Conservation (phyloP, 2,888 invertebrate genomes). For the Drosophila macrospina region DNA sequence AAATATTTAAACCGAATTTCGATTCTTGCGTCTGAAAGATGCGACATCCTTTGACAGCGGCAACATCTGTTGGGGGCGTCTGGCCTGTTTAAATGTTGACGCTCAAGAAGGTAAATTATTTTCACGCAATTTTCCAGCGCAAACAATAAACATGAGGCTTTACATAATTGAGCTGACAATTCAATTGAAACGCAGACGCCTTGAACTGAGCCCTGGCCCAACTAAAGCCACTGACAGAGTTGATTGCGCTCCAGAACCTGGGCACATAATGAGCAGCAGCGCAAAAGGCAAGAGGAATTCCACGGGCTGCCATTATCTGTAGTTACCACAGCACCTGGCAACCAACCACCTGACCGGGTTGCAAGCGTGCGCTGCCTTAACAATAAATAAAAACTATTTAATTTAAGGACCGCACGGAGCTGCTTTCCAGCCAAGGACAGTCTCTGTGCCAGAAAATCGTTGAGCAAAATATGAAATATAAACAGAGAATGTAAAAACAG, state of each 20-base stretch:
- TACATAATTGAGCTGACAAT: constrained; percentile 77
- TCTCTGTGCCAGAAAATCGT: constrained; percentile 28
- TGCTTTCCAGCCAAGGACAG: constrained; percentile 38
- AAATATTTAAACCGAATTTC: constrained; percentile 75
- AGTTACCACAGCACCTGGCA: constrained; percentile 46
- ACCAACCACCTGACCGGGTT: constrained; percentile 20
- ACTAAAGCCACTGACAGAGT: constrained; percentile 45
- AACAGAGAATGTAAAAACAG: constrained; percentile 24
- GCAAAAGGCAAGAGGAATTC: constrained; percentile 37
- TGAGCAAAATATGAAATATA: constrained; percentile 61
- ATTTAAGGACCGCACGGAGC: constrained; percentile 69
- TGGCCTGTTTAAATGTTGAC: constrained; percentile 68
- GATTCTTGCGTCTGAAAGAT: constrained; percentile 38
- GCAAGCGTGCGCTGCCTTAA: constrained; percentile 53
- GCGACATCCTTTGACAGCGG: constrained; percentile 55
- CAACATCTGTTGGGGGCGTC: constrained; percentile 50
- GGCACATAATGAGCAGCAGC: constrained; percentile 43
- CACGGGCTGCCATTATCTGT: constrained; percentile 61
- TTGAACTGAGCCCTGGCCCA: constrained; percentile 17
- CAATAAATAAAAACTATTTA: constrained; percentile 84
- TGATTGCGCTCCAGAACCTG: constrained; percentile 36
- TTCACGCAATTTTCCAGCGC: constrained; percentile 74
- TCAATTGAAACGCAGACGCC: constrained; percentile 58
- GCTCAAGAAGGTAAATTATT: constrained; percentile 73
- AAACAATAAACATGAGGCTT: constrained; percentile 73